phyloP scores from a whole-genome alignment of 2,797 vertebrate genomes.

The Myiotriccus ornatus region DNA sequence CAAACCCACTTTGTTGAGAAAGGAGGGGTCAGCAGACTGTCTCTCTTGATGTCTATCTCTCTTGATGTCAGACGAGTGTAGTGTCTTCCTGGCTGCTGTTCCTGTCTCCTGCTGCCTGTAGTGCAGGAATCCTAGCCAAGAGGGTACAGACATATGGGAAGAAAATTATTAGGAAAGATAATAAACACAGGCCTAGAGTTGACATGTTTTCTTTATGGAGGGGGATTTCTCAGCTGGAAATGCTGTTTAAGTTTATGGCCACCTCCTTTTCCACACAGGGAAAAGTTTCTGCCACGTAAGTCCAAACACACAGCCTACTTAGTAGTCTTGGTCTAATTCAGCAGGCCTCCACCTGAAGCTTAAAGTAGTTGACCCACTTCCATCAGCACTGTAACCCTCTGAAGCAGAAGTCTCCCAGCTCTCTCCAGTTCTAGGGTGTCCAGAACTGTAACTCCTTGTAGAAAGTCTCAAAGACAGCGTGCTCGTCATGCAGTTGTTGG shows the following conservation, averaged over 20 bases:
- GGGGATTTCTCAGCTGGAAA: neutral
- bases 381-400: neutral
- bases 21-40: neutral
- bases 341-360: neutral
- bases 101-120: neutral
- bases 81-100: neutral
- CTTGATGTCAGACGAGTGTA: neutral
- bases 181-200: neutral
- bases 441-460: neutral
- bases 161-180: neutral
- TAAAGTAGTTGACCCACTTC: neutral
- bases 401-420: neutral
- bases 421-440: accelerated
- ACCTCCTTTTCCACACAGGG: neutral
- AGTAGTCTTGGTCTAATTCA: neutral
- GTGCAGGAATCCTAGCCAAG: neutral
- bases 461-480: neutral
- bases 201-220: neutral
- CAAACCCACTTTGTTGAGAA: neutral
- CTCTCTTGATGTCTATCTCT: neutral
- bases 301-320: neutral
- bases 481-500: neutral
- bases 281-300: neutral
- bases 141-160: neutral
- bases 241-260: neutral